phyloP scores from a whole-genome alignment of 1,140 invertebrate genomes.

The Drosophila lacteicornis region DNA sequence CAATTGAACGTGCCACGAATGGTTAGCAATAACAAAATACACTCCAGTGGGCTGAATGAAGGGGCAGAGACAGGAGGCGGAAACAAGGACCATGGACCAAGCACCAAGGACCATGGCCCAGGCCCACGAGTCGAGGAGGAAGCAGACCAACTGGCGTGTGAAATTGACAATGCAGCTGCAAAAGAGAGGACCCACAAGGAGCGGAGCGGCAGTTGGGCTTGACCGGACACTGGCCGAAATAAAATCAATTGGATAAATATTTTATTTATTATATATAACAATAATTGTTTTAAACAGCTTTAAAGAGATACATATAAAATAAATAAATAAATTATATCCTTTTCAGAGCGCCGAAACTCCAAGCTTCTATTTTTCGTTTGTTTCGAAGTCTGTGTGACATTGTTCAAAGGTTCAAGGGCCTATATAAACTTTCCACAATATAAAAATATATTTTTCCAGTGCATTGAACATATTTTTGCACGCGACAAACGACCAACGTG shows the following conservation, averaged over 20 bases:
- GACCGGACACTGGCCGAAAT: too few species aligned
- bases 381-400: too few species aligned
- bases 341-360: too few species aligned
- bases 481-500: slow-evolving; percentile 71
- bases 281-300: too few species aligned
- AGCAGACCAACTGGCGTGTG: slow-evolving; percentile 69
- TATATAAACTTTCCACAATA: too few species aligned
- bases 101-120: slow-evolving; percentile 16
- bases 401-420: too few species aligned
- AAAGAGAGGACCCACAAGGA: slow-evolving; percentile 11
- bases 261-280: too few species aligned
- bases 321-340: too few species aligned
- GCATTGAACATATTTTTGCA: slow-evolving; percentile 65
- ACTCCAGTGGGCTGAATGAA: slow-evolving; percentile 15
- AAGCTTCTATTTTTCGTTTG: too few species aligned
- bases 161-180: slow-evolving; percentile 73
- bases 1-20: slow-evolving; percentile 82
- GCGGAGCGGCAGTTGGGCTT: too few species aligned
- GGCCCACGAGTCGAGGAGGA: slow-evolving; percentile 6
- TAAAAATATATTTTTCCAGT: slow-evolving; percentile 7
- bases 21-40: slow-evolving; percentile 75
- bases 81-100: slow-evolving; percentile 12
- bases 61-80: neutral
- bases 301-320: too few species aligned
- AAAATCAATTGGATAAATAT: too few species aligned